phyloP scores from a whole-genome alignment of 2,797 vertebrate species.

The Paratrypauchen microcephalus region DNA sequence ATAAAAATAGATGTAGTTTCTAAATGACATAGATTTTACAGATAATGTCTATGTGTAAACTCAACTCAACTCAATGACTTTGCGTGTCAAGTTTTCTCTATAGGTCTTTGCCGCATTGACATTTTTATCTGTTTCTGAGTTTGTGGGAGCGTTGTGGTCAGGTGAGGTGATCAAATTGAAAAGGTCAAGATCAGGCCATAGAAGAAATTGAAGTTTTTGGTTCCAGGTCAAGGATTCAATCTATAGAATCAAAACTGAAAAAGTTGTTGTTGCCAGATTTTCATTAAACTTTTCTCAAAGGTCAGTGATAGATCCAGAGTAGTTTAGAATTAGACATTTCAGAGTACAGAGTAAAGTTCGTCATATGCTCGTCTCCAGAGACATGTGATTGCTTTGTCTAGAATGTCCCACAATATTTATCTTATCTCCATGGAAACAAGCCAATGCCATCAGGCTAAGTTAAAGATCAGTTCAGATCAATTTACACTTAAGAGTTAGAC shows the following conservation, averaged over 20 bases:
- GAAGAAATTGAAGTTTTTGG: conserved; percentile 1
- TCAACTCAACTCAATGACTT: too few relatives aligned
- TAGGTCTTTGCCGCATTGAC: neutral
- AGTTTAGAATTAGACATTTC: neutral
- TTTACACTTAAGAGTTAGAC: too few relatives aligned
- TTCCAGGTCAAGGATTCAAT: conserved; percentile 1
- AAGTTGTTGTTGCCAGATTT: neutral
- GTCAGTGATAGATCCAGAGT: neutral
- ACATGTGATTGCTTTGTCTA: too few relatives aligned
- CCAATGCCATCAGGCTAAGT: too few relatives aligned
- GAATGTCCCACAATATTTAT: too few relatives aligned
- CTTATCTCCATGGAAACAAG: too few relatives aligned
- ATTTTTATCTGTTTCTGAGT: neutral
- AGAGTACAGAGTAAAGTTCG: too few relatives aligned
- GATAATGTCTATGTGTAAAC: neutral
- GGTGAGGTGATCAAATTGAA: neutral
- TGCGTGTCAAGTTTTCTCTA: too few relatives aligned
- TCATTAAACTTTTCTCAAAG: conserved; percentile 1
- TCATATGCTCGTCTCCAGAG: too few relatives aligned
- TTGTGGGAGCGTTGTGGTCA: neutral
- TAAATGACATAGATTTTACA: neutral
- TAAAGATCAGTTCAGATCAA: too few relatives aligned
- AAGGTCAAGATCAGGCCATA: conserved; percentile 2
- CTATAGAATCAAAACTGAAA: neutral
- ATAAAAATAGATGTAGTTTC: neutral